Percentiles rank a stretch among this genome's conserved stretches.
These are phyloP conservation scores for Drosophila sproati DNA, from an alignment of 1,140 invertebrate genomes.

Conservation along the genomic window DNA sequence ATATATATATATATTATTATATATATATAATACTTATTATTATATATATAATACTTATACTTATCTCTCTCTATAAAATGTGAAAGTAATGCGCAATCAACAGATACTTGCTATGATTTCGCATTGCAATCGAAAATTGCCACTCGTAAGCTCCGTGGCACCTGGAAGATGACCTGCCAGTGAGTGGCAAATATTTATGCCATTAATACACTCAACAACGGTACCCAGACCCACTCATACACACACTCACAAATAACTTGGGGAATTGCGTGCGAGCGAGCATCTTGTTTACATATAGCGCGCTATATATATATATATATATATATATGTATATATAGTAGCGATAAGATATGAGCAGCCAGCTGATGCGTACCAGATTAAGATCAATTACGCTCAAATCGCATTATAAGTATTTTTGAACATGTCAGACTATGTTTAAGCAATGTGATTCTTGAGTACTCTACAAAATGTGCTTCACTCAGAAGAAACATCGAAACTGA, in stretches of 20 bases:
- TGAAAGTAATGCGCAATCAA: conserved; percentile 35
- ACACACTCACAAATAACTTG: conserved; percentile 14
- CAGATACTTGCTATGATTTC: conserved; percentile 47
- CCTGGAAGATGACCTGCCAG: conserved; percentile 26
- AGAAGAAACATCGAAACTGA: too few species aligned
- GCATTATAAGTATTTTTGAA: not conserved
- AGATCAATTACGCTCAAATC: conserved; percentile 12
- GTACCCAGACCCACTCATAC: conserved; percentile 6
- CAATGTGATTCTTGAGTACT: too few species aligned
- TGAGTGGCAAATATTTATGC: conserved; percentile 63
- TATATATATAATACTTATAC: too few species aligned
- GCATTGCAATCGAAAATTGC: conserved; percentile 20
- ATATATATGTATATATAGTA: conserved; percentile 6
- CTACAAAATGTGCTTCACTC: too few species aligned
- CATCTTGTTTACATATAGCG: conserved; percentile 12
- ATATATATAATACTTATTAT: too few species aligned
- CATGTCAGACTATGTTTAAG: too few species aligned
- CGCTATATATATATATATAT: not conserved
- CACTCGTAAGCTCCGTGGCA: not conserved
- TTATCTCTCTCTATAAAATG: conserved; percentile 18
- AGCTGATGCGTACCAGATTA: conserved; percentile 8
- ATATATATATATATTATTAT: too few species aligned
- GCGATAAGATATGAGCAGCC: conserved; percentile 32
- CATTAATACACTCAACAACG: conserved; percentile 37
- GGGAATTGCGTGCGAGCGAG: conserved; percentile 7